Conservation (phyloP, 2,888 invertebrate species). For the Caenorhabditis sulstoni region DNA sequence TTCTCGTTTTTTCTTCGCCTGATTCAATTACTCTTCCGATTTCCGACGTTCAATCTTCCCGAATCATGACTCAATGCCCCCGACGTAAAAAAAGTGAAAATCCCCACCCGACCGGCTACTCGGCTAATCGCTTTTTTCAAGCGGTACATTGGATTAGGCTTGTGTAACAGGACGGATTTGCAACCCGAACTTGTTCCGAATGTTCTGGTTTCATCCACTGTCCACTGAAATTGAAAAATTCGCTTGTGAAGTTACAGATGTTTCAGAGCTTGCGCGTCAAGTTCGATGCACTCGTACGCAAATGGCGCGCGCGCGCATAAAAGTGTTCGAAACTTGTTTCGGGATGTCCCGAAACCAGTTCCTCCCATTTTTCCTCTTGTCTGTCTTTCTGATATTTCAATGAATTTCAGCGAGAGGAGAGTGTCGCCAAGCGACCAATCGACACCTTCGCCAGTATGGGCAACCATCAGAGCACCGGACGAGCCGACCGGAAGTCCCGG, state of each 20-base stretch:
- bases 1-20: constrained; percentile 1
- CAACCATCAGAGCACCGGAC: constrained; percentile 2
- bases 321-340: no score
- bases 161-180: constrained; percentile 13
- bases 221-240: background rate
- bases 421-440: background rate
- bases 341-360: no score
- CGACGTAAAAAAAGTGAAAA: background rate
- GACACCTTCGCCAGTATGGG: constrained; percentile 10
- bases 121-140: constrained; percentile 16
- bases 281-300: no score
- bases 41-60: constrained; percentile 6
- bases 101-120: background rate
- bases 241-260: no score
- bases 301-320: no score
- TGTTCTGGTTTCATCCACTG: background rate
- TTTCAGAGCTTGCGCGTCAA: no score
- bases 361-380: no score
- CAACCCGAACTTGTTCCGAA: background rate
- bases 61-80: constrained; percentile 7
- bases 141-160: constrained; percentile 20
- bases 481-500: background rate
- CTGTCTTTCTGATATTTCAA: background rate
- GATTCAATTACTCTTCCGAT: constrained; percentile 32
- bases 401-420: background rate